These are phyloP conservation scores for Brachionichthys hirsutus DNA, from an alignment of 2,113 vertebrate species.

Conservation along the genomic window DNA sequence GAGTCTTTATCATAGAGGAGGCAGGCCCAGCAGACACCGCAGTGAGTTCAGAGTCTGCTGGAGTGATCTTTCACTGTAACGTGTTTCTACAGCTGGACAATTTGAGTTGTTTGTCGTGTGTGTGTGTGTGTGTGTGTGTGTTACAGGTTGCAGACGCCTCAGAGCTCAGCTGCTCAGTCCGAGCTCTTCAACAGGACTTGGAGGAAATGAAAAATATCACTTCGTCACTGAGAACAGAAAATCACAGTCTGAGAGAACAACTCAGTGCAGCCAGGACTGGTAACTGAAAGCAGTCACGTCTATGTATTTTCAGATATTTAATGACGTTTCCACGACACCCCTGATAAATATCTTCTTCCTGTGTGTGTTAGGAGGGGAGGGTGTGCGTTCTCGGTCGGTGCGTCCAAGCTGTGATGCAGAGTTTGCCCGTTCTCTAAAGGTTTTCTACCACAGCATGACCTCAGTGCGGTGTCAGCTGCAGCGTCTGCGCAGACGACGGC, in stretches of 20 bases:
- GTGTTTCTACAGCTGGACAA: constrained; percentile 1
- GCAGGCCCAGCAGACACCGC: constrained; percentile 21
- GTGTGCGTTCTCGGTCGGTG: constrained; percentile 36
- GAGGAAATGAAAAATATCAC: constrained; percentile 80
- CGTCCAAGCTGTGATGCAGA: constrained; percentile 80
- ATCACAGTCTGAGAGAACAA: constrained; percentile 77
- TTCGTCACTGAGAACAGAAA: constrained; percentile 80
- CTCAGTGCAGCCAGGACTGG: constrained; percentile 64
- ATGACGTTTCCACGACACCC: not conserved
- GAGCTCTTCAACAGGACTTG: constrained; percentile 78
- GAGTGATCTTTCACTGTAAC: not conserved
- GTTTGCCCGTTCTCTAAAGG: constrained; percentile 84
- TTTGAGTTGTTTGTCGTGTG: not conserved
- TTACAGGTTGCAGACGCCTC: constrained; percentile 56
- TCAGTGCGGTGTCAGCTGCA: constrained; percentile 79
- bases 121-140: constrained; percentile 29
- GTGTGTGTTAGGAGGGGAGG: constrained; percentile 52
- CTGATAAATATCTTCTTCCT: not conserved
- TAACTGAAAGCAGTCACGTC: constrained; percentile 24
- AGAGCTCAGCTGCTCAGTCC: constrained; percentile 72
- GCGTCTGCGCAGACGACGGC: constrained; percentile 75
- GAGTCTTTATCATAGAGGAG: constrained; percentile 79
- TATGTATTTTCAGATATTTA: not conserved
- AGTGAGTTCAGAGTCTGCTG: constrained; percentile 48
- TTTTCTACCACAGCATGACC: constrained; percentile 87